Evolutionary conservation across 2,797 vertebrate genomes (phyloP).

Genomic region (Tragopan temminckii): DNA sequence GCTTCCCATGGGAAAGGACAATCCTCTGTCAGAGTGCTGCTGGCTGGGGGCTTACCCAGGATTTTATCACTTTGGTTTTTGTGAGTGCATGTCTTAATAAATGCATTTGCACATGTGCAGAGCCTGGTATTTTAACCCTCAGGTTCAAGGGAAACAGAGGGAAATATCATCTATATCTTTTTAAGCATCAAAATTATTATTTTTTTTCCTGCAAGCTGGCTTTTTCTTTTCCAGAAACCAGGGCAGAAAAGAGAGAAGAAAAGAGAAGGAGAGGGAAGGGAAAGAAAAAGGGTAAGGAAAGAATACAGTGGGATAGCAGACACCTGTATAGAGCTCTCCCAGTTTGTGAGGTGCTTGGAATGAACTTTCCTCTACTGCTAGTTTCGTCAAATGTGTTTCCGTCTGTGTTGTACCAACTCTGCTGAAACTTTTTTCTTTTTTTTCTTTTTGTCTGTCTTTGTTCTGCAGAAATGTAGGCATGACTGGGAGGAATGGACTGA

Average conservation of each 20-base stretch:
- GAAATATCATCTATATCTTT: not conserved
- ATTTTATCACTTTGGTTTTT: not conserved
- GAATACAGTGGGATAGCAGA: not conserved
- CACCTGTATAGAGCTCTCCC: not conserved
- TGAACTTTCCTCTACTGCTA: not conserved
- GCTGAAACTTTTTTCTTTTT: not conserved
- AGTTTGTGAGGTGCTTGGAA: not conserved
- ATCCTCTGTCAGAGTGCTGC: not conserved
- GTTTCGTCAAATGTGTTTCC: not conserved
- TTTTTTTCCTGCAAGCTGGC: not conserved
- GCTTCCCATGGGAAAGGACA: not conserved
- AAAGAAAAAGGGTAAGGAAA: too few relatives aligned
- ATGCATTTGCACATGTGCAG: not conserved
- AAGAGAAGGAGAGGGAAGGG: too few relatives aligned
- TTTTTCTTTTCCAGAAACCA: not conserved
- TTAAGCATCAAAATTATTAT: too few relatives aligned
- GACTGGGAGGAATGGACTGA: not conserved
- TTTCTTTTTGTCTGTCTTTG: not conserved
- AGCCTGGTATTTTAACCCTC: not conserved
- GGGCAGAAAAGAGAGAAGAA: fast-evolving
- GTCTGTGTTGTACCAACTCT: not conserved
- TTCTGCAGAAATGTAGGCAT: not conserved
- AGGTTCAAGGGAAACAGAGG: not conserved
- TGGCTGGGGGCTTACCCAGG: not conserved
- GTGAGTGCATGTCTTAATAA: not conserved